phyloP scores from a whole-genome alignment of 2,797 vertebrate genomes.

The Spinus olivaceus region DNA sequence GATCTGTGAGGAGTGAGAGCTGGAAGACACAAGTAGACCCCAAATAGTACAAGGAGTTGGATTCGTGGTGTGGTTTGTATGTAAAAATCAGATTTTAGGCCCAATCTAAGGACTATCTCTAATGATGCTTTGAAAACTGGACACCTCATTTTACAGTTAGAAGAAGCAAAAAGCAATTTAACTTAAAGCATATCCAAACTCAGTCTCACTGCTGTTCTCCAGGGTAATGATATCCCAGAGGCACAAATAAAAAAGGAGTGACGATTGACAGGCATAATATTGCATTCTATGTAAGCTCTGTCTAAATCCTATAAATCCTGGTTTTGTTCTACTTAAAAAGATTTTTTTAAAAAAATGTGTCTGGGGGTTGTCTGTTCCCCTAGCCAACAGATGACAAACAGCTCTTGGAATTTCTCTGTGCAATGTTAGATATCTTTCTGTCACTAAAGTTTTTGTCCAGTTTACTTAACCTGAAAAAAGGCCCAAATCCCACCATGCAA shows the following conservation, averaged over 20 bases:
- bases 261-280: neutral
- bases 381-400: neutral
- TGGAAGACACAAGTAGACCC: neutral
- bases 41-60: neutral
- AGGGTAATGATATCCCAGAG: too few relatives aligned
- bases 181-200: too few relatives aligned
- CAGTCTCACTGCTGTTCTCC: too few relatives aligned
- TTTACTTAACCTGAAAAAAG: neutral
- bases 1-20: neutral
- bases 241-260: neutral
- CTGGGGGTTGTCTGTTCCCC: neutral
- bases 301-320: neutral
- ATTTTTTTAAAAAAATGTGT: rapidly evolving
- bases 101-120: neutral
- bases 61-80: neutral
- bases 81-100: neutral
- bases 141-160: too few relatives aligned
- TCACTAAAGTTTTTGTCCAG: neutral
- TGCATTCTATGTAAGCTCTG: neutral
- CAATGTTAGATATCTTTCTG: neutral
- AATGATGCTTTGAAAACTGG: neutral
- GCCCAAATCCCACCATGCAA: neutral
- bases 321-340: neutral
- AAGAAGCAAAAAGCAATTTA: too few relatives aligned
- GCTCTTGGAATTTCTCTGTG: constrained; percentile 18